Evolutionary conservation across 1,140 invertebrate species (phyloP).

Genomic region (Drosophila murphyi): DNA sequence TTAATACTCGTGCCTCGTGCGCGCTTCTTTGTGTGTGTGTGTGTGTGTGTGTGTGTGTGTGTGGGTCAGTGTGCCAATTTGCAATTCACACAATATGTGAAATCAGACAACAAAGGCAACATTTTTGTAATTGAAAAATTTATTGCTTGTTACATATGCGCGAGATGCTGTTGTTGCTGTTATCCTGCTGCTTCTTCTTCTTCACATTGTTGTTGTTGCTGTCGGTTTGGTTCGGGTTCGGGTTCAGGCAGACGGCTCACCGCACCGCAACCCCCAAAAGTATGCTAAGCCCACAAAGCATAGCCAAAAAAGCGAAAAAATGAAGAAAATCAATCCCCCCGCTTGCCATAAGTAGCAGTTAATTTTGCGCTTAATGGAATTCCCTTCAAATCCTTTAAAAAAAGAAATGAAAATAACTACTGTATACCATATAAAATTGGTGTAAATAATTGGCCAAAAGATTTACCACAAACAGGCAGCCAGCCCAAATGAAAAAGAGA

Average conservation of each 20-base stretch:
- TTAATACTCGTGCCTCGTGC: constrained; percentile 46
- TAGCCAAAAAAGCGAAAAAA: constrained; percentile 35
- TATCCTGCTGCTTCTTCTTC: constrained; percentile 16
- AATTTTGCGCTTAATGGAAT: constrained; percentile 37
- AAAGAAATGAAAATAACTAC: constrained; percentile 1
- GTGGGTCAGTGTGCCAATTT: constrained; percentile 77
- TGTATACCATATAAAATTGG: not conserved
- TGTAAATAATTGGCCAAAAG: constrained; percentile 33
- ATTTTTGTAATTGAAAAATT: constrained; percentile 64
- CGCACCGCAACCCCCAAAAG: constrained; percentile 59
- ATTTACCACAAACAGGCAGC: constrained; percentile 24
- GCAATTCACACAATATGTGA: constrained; percentile 35
- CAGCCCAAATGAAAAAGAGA: constrained; percentile 19
- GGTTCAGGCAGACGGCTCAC: constrained; percentile 27
- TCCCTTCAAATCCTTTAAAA: constrained; percentile 37
- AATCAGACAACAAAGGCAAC: constrained; percentile 53
- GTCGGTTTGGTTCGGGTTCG: constrained; percentile 24
- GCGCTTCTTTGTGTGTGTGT: constrained; percentile 28
- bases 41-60: constrained; percentile 27
- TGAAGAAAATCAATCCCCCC: constrained; percentile 65
- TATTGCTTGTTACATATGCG: constrained; percentile 67
- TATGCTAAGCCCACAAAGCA: constrained; percentile 45
- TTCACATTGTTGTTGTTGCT: constrained; percentile 29
- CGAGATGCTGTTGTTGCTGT: constrained; percentile 31
- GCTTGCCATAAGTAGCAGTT: constrained; percentile 30